Evolutionary conservation across 92 coral and sea anemone species (phyloP), one percentile per base, ranked within the genome.

Genomic region (Umimayanthus kanabou): DNA sequence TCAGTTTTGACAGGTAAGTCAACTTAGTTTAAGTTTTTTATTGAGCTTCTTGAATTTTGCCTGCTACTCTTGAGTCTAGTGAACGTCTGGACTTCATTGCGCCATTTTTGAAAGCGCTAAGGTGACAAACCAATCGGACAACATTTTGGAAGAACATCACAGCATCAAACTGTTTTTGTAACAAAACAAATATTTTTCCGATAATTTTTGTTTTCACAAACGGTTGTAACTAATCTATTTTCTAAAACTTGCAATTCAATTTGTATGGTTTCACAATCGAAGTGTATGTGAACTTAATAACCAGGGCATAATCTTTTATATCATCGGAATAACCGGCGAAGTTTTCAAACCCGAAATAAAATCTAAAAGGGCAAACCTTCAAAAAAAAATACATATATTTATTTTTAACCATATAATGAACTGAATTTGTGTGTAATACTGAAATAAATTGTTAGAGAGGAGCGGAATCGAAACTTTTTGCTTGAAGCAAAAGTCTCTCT

Each of bases 1-100:
- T 95, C 3, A 93, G 96, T 66, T 72, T 95, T 55, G 98, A 95
- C 87, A 92, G 98, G 57, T 83, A 30, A 83, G 87, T 55, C 13
- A 5, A 57, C 65, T 57, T 57, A 57, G 23, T 4, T 57, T 57
- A 57, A 15, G 11, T 7, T 4, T 15, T 57, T 57, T 37, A 23
- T 55, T 30, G 64, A 57, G 39, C 15, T 4, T 28, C 43, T 6
- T 49, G 8, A 26, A 1, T 57, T 80, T 30, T 55, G 33, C 25
- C 37, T 55, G 49, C 70, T 15, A 23, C 20, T 49, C 84, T 33
- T 33, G 37, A 33, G 37, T 33, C 37, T 55, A 65, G 50, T 39
- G 30, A 61, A 42, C 13, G 76, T 42, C 14, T 39, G 10, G 65
- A 67, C 73, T n/a, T 67, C 33, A 23, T 23, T 2, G 22, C 16